Base-by-base conservation (phyloP, 1,140 invertebrate species). In the Bombus ignitus region DNA sequence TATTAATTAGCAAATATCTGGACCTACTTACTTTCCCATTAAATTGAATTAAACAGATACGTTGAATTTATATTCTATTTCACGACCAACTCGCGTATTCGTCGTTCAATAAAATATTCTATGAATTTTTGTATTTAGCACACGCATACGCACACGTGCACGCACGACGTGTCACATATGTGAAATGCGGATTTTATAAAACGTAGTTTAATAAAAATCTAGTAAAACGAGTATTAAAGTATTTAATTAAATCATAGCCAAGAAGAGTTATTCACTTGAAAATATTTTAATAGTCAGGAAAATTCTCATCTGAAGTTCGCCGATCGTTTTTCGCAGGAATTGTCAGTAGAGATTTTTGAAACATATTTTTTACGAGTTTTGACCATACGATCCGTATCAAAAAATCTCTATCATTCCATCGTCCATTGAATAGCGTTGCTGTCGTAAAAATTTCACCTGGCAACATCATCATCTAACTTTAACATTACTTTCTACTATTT, bases 41-140 rank as follows among this genome's bases (percentile, higher is more conserved):
- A 9, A 28, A 71, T 71, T 22, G 18, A 28, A 71, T 25, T 25
- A 35, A 73, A 73, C 8, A 42, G 1, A 10, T 32, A 0, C 13
- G 13, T n/a, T n/a, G 10, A 18, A 73, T 73, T 73, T 42, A 73
- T 73, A n/a, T 42, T 73, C 15, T 39, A 73, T 73, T 44, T 44
- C 8, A 9, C 6, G 25, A 72, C 25, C 70, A 28, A 15, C 25
- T 72, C 35, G 8, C 5, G 8, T 72, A 39, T 39, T 39, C 70
- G 28, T n/a, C 6, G 35, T 72, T 28, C 70, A 15, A 32, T 42
- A n/a, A 25, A n/a, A n/a, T 72, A 72, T 72, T 72, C 70, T 42
- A 72, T 72, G 37, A 42, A 72, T 72, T 72, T 72, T 42, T 39
- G 39, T 39, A 39, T 42, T 13, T 12, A 39, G 6, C 4, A 9